Base-by-base conservation (phyloP, 2,113 vertebrate genomes). In the Pelobates fuscus region DNA sequence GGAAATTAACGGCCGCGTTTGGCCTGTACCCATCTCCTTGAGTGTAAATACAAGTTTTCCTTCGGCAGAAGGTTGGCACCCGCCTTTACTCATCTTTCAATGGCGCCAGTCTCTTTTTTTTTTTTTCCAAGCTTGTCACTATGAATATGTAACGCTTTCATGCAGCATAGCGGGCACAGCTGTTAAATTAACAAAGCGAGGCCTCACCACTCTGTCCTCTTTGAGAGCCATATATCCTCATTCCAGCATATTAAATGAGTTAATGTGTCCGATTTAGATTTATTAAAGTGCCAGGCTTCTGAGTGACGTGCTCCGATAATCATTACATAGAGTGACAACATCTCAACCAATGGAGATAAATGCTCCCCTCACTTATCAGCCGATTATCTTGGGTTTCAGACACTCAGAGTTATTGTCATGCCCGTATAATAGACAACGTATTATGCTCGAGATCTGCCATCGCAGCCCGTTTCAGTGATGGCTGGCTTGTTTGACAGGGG, bases 271-370 rank as follows among this genome's bases (percentile, higher is more conserved):
- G 55, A n/a, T 77, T 77, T 61, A 78, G 71, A 77, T 81, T 80
- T 82, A 84, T 79, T 79, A 77, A 81, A 79, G 60, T 63, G 43
- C 79, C 79, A 81, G 70, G 66, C 78, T 72, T 78, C 52, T n/a
- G 71, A 84, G 43, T 66, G 37, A 68, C 76, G 70, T 68, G 67
- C 60, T 83, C 77, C 70, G 55, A 17, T 0, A 0, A 75, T 70
- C 77, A 78, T 64, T 14, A 63, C 70, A 43, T 18, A 11, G 52
- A 23, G 7, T 8, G 52, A 10, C 1, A 20, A 11, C 52, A 49
- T 63, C 79, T 78, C 44, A 79, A 29, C 0, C 0, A 70, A 81
- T n/a, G 43, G 64, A 83, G 65, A 83, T 66, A n/a, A 82, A 83
- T 76, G 60, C 41, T 62, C 52, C 18, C 29, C 14, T 58, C 18